Conservation (phyloP, 2,113 vertebrate species). For the Merops nubicus region DNA sequence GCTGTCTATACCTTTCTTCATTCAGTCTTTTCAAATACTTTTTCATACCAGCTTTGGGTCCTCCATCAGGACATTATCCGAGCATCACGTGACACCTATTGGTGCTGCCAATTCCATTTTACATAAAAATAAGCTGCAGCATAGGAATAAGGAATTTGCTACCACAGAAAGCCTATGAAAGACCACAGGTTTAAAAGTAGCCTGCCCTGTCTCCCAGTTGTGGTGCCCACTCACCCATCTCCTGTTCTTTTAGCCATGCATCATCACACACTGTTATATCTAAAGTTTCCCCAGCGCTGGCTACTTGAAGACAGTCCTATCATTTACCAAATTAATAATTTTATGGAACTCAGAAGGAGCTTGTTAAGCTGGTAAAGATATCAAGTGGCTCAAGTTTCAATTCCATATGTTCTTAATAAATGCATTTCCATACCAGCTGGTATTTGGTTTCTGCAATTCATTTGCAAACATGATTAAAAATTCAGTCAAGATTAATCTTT, state of each 20-base stretch:
- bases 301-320: background rate
- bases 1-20: background rate
- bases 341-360: background rate
- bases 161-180: background rate
- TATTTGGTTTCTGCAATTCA: constrained; percentile 5
- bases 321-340: background rate
- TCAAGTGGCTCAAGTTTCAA: background rate
- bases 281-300: background rate
- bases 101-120: background rate
- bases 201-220: background rate
- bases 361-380: background rate
- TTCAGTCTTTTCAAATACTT: background rate
- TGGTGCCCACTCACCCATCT: background rate
- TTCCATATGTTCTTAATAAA: constrained; percentile 21
- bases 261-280: no score
- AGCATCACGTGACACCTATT: background rate
- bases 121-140: background rate
- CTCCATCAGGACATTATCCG: background rate
- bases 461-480: constrained; percentile 60
- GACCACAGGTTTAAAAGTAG: background rate
- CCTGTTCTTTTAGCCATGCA: background rate
- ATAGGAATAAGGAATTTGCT: background rate
- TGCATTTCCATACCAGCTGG: constrained; percentile 18
- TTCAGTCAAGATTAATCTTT: constrained; percentile 58
- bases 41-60: background rate